Evolutionary conservation across 2,797 vertebrate genomes (phyloP).

Genomic region (Sebastes dallii): DNA sequence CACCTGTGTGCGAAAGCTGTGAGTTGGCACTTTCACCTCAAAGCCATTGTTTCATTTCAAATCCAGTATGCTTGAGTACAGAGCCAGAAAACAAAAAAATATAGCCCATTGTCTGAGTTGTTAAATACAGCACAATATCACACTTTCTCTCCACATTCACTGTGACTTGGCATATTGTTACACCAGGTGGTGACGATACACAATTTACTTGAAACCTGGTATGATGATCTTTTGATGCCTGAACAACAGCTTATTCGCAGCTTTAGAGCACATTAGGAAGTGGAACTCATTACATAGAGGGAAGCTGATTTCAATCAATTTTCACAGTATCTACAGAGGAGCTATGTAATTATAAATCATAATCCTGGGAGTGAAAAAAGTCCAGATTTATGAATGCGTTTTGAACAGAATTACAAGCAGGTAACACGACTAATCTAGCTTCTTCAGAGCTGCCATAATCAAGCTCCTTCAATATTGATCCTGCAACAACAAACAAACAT

Average conservation of each 20-base stretch:
- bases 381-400: conserved; percentile 21
- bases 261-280: conserved; percentile 16
- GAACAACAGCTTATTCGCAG: conserved; percentile 21
- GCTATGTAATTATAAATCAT: conserved; percentile 19
- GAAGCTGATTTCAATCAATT: conserved; percentile 36
- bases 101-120: background rate
- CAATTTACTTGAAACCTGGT: conserved; percentile 4
- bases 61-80: background rate
- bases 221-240: conserved; percentile 19
- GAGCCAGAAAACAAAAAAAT: background rate
- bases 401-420: conserved; percentile 39
- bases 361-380: background rate
- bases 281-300: conserved; percentile 7
- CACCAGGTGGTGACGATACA: conserved; percentile 28
- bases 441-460: conserved; percentile 31
- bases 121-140: background rate
- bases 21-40: conserved; percentile 17
- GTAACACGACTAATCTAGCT: conserved; percentile 37
- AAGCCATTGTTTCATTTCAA: conserved; percentile 7
- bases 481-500: conserved; percentile 52
- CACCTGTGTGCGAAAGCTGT: background rate
- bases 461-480: conserved; percentile 57
- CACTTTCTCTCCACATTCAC: background rate
- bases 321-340: conserved; percentile 12
- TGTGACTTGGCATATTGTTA: conserved; percentile 24